A percentile compares a stretch with the other conserved stretches of the same genome.
phyloP scores from a whole-genome alignment of 2,113 vertebrate genomes.

The Cercopithecus mona region DNA sequence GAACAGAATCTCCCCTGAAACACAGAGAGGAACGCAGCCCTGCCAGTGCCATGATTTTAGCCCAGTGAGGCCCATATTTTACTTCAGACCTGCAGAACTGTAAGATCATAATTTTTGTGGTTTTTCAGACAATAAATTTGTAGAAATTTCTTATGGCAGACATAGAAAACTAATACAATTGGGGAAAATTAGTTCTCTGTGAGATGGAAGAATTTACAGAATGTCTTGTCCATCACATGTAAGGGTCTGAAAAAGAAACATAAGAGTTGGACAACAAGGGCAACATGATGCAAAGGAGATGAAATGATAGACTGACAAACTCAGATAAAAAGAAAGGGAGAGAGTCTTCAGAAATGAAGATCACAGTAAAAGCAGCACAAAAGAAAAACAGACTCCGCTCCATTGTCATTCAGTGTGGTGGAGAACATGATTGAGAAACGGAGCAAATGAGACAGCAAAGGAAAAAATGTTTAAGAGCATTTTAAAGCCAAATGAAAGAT shows the following conservation, averaged over 20 bases:
- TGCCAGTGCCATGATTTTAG: neutral
- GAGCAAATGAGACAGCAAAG: neutral
- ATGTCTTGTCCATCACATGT: neutral
- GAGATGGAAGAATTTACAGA: neutral
- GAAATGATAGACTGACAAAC: neutral
- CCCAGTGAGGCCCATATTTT: neutral
- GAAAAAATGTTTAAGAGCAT: neutral
- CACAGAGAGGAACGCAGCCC: neutral
- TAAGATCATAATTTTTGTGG: neutral
- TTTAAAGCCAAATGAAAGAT: neutral
- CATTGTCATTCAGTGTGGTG: neutral
- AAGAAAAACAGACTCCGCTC: neutral
- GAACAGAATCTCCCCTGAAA: neutral
- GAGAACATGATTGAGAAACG: neutral
- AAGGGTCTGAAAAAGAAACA: neutral
- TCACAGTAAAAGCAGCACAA: neutral
- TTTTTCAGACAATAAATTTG: neutral
- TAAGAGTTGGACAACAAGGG: no score
- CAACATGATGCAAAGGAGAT: neutral
- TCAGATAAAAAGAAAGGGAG: neutral
- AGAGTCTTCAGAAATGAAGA: neutral
- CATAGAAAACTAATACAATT: neutral
- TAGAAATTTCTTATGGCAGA: neutral
- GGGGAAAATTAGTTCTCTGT: neutral
- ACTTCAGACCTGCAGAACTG: neutral